Base-by-base conservation (phyloP, 2,113 vertebrate genomes). In the Eubucco bourcierii region DNA sequence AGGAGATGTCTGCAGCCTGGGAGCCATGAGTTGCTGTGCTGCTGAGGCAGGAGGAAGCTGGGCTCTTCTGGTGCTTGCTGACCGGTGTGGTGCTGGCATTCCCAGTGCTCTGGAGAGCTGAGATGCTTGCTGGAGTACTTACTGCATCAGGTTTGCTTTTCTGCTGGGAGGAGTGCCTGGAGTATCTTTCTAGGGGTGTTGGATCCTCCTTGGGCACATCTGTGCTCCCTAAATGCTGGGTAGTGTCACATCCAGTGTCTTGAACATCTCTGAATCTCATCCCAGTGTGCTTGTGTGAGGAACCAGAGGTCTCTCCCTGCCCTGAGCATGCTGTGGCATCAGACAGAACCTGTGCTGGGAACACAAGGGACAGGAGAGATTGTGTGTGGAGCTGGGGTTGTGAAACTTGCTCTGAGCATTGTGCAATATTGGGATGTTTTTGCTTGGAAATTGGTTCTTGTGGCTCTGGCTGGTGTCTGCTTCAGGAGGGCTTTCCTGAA, bases 401-500 rank as follows among this genome's bases (percentile, higher is more conserved):
- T 46, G 53, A 31, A 91, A 56, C 52, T 76, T 39, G 31, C 41
- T 76, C 33, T 29, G 46, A 52, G 34, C 5, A 1, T 64, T 77
- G 25, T 65, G 44, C 39, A 80, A 11, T 31, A 72, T 73, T 6
- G 41, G 34, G 50, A 77, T 3, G 12, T 37, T 79, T 65, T 80
- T 80, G 16, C 8, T 77, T 77, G 55, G 7, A 81, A 81, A 34
- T 6, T 65, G 29, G 31, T 33, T 78, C 3, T 67, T 83, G 53
- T 41, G 15, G 55, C 52, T 89, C 39, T 84, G 63, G 8, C n/a
- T 52, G 47, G 25, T 79, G 5, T 79, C 64, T 77, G 33, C 64
- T 80, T 64, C 81, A 66, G 68, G 73, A 94, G 77, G 70, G 80
- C 41, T 80, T 94, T 94, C 77, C 83, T 88, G 88, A 78, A 77